phyloP scores from a whole-genome alignment of 2,797 vertebrate species.

The Pterois miles region DNA sequence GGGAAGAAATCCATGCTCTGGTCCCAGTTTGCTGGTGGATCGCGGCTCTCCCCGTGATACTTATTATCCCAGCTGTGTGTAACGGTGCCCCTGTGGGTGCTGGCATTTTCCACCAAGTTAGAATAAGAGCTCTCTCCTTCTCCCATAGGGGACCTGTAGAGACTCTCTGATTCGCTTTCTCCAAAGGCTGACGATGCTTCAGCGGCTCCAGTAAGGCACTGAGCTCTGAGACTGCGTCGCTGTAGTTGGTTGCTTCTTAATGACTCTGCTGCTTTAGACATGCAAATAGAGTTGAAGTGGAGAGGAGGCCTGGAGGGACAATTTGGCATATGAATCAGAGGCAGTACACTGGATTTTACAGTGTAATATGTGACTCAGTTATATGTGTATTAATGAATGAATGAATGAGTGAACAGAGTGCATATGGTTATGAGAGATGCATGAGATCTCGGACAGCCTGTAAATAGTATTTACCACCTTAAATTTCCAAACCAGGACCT shows the following conservation, averaged over 20 bases:
- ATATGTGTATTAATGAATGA: conserved; percentile 22
- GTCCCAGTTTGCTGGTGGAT: conserved; percentile 61
- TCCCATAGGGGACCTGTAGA: conserved; percentile 69
- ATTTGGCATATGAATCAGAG: conserved; percentile 65
- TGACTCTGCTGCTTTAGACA: conserved; percentile 75
- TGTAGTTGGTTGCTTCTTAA: conserved; percentile 77
- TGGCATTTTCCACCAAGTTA: conserved; percentile 77
- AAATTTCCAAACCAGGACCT: neutral
- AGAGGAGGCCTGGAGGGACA: conserved; percentile 62
- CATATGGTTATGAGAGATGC: neutral
- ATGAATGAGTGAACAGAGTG: conserved; percentile 13
- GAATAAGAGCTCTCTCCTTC: conserved; percentile 70
- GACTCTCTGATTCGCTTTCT: conserved; percentile 67
- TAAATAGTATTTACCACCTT: neutral
- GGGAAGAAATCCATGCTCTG: conserved; percentile 46
- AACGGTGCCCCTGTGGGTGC: conserved; percentile 68
- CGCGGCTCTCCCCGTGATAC: conserved; percentile 58
- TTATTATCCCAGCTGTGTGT: conserved; percentile 73
- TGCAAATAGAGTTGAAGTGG: conserved; percentile 74
- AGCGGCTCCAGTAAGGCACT: conserved; percentile 66
- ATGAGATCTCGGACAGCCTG: neutral
- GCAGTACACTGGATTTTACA: conserved; percentile 47
- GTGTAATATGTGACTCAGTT: conserved; percentile 37
- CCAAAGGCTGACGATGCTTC: conserved; percentile 64
- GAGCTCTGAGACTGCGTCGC: conserved; percentile 64